These are phyloP conservation scores for Urocitellus parryii DNA, from an alignment of 2,113 vertebrate species.

Conservation along the genomic window DNA sequence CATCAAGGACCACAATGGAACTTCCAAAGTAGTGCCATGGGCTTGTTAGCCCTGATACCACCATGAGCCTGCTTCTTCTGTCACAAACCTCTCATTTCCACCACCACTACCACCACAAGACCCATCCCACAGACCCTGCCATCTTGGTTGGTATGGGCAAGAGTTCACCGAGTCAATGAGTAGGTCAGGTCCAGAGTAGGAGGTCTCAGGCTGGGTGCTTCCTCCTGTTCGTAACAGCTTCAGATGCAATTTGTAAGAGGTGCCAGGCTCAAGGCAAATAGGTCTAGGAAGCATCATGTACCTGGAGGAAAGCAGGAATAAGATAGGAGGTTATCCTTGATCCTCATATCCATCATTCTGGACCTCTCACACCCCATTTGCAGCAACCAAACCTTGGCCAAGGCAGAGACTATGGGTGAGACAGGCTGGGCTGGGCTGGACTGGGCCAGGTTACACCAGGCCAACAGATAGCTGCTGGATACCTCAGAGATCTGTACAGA, in stretches of 20 bases:
- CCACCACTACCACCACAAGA: not conserved
- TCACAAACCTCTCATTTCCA: not conserved
- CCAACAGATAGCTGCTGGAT: not conserved
- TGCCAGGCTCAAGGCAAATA: constrained; percentile 93
- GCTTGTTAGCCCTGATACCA: too few species aligned
- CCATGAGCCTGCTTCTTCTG: not conserved
- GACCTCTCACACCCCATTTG: not conserved
- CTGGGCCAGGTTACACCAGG: not conserved
- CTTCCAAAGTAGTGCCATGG: too few species aligned
- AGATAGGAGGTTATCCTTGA: not conserved
- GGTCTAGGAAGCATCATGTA: constrained; percentile 90
- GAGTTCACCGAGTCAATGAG: constrained; percentile 95
- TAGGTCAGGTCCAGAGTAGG: constrained; percentile 86
- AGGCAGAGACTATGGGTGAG: not conserved
- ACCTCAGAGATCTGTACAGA: not conserved
- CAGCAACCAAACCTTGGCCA: not conserved
- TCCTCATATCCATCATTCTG: not conserved
- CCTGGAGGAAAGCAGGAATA: constrained; percentile 80
- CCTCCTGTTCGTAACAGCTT: constrained; percentile 91
- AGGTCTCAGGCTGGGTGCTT: constrained; percentile 79
- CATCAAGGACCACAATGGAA: not conserved
- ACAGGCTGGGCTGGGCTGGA: not conserved
- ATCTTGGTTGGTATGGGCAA: not conserved
- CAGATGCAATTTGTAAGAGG: constrained; percentile 92
- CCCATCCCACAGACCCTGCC: not conserved